A percentile compares a stretch with the other conserved stretches of the same genome.
Conservation (phyloP, 2,797 vertebrate genomes). For the Bucorvus abyssinicus region DNA sequence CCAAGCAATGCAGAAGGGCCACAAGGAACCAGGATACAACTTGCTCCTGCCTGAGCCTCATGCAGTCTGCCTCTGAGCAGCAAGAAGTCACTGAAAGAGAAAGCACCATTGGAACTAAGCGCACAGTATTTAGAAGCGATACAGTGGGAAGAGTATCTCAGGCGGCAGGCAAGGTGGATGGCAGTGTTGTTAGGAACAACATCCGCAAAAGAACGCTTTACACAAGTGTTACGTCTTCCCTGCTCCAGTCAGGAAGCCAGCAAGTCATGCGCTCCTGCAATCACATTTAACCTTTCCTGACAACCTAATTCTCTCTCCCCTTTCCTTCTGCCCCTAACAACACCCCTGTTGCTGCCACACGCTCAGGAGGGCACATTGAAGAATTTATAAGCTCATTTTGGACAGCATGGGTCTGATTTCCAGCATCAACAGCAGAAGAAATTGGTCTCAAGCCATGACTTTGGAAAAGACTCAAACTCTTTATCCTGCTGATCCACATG, state of each 20-base stretch:
- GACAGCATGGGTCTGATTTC: neutral
- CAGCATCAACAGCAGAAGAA: neutral
- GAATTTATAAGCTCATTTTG: neutral
- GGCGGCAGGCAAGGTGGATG: neutral
- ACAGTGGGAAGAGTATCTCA: rapidly evolving
- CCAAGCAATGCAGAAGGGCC: neutral
- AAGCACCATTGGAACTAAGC: neutral
- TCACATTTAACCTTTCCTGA: neutral
- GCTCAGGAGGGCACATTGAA: neutral
- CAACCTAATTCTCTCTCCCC: neutral
- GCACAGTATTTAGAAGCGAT: neutral
- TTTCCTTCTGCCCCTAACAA: neutral
- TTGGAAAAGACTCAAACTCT: neutral
- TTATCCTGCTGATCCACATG: neutral
- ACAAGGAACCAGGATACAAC: rapidly evolving
- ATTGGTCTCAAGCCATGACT: neutral
- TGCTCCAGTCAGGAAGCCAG: neutral
- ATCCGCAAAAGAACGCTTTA: neutral
- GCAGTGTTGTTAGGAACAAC: neutral
- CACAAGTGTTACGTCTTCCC: neutral
- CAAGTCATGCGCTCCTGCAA: neutral
- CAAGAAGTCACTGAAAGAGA: neutral
- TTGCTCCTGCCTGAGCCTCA: neutral
- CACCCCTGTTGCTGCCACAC: neutral
- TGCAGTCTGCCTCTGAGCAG: neutral